Percentiles rank a stretch among this genome's conserved stretches.
Evolutionary conservation across 2,797 vertebrate genomes (phyloP).

Genomic region (Sylvia borin): DNA sequence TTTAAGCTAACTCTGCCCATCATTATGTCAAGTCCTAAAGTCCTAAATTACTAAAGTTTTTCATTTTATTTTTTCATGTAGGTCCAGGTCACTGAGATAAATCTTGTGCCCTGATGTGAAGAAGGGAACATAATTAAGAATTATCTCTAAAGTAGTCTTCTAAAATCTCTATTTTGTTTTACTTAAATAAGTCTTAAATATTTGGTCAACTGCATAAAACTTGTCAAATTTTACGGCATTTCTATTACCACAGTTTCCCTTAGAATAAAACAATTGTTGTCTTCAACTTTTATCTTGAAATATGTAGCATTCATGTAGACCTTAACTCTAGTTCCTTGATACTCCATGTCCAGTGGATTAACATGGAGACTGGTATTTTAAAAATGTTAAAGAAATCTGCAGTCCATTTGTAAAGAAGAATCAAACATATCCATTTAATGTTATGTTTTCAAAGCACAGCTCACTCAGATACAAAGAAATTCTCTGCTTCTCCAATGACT

Average conservation of each 20-base stretch:
- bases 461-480: not conserved
- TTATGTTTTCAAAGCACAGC: not conserved
- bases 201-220: not conserved
- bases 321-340: not conserved
- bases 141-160: not conserved
- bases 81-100: not conserved
- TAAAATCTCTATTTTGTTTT: not conserved
- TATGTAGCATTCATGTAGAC: not conserved
- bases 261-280: not conserved
- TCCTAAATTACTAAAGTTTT: not conserved
- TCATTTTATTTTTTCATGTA: not conserved
- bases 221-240: not conserved
- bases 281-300: not conserved
- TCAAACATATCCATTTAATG: not conserved
- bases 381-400: not conserved
- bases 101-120: not conserved
- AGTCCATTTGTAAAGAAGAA: not conserved
- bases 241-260: not conserved
- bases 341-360: not conserved
- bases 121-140: not conserved
- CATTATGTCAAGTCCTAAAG: not conserved
- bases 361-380: not conserved
- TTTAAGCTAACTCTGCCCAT: not conserved
- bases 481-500: not conserved
- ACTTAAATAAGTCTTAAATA: not conserved